phyloP scores from a whole-genome alignment of 2,797 vertebrate species.

The Gadopsis marmoratus region DNA sequence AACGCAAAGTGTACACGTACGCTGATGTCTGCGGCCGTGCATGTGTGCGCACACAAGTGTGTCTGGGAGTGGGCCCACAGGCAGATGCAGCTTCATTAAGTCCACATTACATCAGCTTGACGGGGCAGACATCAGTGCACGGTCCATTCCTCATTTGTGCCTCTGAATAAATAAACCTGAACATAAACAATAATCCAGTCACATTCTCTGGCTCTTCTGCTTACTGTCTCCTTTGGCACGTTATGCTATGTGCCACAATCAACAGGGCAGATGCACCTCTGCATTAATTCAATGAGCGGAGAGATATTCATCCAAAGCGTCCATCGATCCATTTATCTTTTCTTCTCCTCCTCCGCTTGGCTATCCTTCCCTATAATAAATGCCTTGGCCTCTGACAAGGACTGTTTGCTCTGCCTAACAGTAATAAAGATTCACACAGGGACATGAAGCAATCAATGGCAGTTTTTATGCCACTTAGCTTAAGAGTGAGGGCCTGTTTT shows the following conservation, averaged over 20 bases:
- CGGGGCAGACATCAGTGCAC: slow-evolving; percentile 39
- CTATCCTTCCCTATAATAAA: slow-evolving; percentile 39
- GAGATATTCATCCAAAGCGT: slow-evolving; percentile 18
- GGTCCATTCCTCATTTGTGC: slow-evolving; percentile 26
- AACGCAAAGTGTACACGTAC: slow-evolving; percentile 15
- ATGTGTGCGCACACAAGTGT: neutral
- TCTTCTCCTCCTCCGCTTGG: slow-evolving; percentile 7
- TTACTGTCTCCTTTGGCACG: slow-evolving; percentile 18
- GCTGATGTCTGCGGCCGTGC: slow-evolving; percentile 3
- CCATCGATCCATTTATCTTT: slow-evolving; percentile 23
- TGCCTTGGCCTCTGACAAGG: slow-evolving; percentile 43
- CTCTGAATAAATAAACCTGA: slow-evolving; percentile 58
- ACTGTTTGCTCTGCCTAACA: slow-evolving; percentile 48
- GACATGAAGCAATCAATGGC: slow-evolving; percentile 70
- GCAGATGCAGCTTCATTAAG: slow-evolving; percentile 63
- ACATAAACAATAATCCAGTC: slow-evolving; percentile 49
- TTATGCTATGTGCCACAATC: slow-evolving; percentile 10
- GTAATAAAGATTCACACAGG: slow-evolving; percentile 71
- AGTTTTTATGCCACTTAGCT: slow-evolving; percentile 76
- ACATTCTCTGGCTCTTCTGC: slow-evolving; percentile 22
- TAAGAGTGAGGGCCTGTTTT: slow-evolving; percentile 65
- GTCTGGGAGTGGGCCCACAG: slow-evolving; percentile 16
- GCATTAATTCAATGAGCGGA: slow-evolving; percentile 30
- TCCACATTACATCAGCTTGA: slow-evolving; percentile 62
- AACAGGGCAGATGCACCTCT: slow-evolving; percentile 1